Evolutionary conservation across 2,888 invertebrate genomes (phyloP).

Genomic region (Mythimna lalbum): DNA sequence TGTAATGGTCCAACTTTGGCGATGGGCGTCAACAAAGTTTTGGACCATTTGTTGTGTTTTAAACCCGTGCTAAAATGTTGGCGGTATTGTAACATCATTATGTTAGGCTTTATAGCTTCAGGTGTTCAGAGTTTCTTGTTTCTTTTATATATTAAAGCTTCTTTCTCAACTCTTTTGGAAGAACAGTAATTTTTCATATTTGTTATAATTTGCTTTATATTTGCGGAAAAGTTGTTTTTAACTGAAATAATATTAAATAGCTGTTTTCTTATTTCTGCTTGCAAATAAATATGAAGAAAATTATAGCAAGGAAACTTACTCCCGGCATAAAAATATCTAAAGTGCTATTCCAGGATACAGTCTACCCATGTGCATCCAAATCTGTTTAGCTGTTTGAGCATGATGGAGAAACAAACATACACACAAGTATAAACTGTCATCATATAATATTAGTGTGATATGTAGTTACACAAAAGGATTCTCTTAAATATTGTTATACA

Average conservation of each 20-base stretch:
- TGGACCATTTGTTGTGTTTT: slow-evolving; percentile 76
- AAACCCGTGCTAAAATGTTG: slow-evolving; percentile 69
- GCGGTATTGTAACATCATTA: slow-evolving; percentile 62
- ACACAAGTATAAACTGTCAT: too few species aligned
- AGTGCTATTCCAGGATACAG: too few species aligned
- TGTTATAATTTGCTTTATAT: slow-evolving; percentile 6
- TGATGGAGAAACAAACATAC: too few species aligned
- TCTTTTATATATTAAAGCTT: slow-evolving; percentile 48
- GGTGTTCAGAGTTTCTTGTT: slow-evolving; percentile 50
- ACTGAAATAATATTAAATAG: not conserved
- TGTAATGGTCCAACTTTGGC: slow-evolving; percentile 86
- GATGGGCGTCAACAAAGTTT: slow-evolving; percentile 76
- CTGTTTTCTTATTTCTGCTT: too few species aligned
- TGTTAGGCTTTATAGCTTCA: slow-evolving; percentile 58
- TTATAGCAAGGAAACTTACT: too few species aligned
- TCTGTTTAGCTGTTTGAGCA: too few species aligned
- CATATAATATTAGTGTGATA: too few species aligned
- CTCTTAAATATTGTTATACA: not conserved
- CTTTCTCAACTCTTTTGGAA: slow-evolving; percentile 42
- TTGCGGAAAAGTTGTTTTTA: not conserved
- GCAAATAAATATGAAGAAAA: too few species aligned
- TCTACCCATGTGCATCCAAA: too few species aligned
- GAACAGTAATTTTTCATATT: slow-evolving; percentile 27
- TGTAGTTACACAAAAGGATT: not conserved
- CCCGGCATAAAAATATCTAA: too few species aligned